Conservation (phyloP, 2,888 invertebrate genomes). For the Chironomus riparius region DNA sequence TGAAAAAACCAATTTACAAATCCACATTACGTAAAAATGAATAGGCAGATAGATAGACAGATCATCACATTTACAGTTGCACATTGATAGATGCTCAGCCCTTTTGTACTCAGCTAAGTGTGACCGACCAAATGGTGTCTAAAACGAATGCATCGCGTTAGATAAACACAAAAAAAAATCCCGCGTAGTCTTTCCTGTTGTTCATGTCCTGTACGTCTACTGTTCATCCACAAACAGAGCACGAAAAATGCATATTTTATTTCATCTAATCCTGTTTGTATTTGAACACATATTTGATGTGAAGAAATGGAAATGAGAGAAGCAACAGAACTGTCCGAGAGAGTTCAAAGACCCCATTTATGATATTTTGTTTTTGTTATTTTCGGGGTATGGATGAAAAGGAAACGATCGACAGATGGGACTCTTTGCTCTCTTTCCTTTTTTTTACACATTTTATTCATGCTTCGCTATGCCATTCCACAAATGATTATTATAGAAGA, state of each 20-base stretch:
- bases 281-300: not conserved
- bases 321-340: constrained; percentile 3
- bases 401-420: constrained; percentile 26
- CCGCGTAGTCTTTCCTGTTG: not conserved
- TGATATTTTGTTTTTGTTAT: not conserved
- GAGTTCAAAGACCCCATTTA: constrained; percentile 21
- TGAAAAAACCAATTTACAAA: too few species aligned
- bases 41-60: too few species aligned
- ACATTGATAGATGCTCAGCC: not conserved
- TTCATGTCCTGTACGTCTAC: too few species aligned
- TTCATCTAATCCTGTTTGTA: not conserved
- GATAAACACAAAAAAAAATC: not conserved
- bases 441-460: not conserved
- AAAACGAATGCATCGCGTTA: not conserved
- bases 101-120: not conserved
- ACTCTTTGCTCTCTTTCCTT: not conserved
- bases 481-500: not conserved
- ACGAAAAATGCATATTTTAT: too few species aligned
- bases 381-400: not conserved
- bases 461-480: not conserved
- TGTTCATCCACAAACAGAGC: too few species aligned
- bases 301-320: constrained; percentile 4
- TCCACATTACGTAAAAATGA: too few species aligned
- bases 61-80: too few species aligned
- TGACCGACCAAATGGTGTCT: not conserved